Evolutionary conservation across 2,888 invertebrate genomes (phyloP), one percentile per base, ranked within the genome.

Genomic region (Pegoplata infirma): DNA sequence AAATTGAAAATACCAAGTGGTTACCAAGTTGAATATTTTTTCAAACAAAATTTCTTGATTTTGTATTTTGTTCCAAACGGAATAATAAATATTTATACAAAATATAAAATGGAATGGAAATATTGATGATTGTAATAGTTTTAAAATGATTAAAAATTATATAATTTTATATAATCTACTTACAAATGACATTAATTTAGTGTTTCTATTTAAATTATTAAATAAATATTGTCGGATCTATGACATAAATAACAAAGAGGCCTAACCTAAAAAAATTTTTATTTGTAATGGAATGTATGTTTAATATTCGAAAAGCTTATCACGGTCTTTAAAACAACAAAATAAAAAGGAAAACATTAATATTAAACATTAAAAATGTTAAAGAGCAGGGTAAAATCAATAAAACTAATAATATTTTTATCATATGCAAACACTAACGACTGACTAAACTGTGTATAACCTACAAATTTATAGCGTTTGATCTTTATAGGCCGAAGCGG

Each of bases 391-490:
- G 49, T 66, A 67, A 71, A n/a, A n/a, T n/a, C 66, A 77, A 40
- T 5, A n/a, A 67, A 72, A 67, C 19, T 16, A 46, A 69, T 53
- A 71, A 25, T 28, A 67, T 61, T 76, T n/a, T 72, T 77, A 72
- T 77, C 67, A 67, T 49, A 67, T 67, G 49, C 67, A 77, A 77
- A 77, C 67, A 76, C 40, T 16, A n/a, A 53, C 28, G 6, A 28
- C 28, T 17, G n/a, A n/a, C n/a, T n/a, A n/a, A n/a, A n/a, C n/a
- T n/a, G n/a, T n/a, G n/a, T n/a, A 10, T 36, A 14, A 23, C 28
- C n/a, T 5, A 25, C 23, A n/a, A 14, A 53, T 25, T 12, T 28
- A 53, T 40, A 19, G 10, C 25, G 28, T 51, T 51, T 51, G 23
- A 51, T 21, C 21, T 12, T 40, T n/a, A 40, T 40, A n/a, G n/a